These are phyloP conservation scores for Regulus satrapa DNA, from an alignment of 2,113 vertebrate genomes.

Conservation along the genomic window DNA sequence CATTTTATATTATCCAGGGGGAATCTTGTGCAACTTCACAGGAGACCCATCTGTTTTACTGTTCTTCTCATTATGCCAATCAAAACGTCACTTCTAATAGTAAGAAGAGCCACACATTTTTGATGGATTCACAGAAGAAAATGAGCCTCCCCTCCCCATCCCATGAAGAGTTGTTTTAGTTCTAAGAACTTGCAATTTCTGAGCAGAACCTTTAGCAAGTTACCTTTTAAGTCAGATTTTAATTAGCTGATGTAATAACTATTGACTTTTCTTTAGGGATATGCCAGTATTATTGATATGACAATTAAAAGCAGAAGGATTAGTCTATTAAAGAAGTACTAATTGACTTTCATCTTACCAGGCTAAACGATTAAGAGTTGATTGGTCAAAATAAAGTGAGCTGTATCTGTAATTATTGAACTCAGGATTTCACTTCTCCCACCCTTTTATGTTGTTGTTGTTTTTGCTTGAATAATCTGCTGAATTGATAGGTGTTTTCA, in stretches of 20 bases:
- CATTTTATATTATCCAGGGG: conserved; percentile 68
- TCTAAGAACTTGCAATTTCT: conserved; percentile 31
- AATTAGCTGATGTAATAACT: conserved; percentile 68
- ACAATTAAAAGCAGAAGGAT: conserved; percentile 71
- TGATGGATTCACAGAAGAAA: background rate
- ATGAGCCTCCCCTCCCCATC: background rate
- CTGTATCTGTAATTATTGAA: conserved; percentile 58
- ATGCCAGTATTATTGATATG: conserved; percentile 65
- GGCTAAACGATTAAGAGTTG: conserved; percentile 49
- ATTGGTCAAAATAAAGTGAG: conserved; percentile 52
- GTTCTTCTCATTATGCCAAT: conserved; percentile 50
- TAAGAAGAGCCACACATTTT: background rate
- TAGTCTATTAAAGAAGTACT: conserved; percentile 62
- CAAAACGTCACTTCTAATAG: conserved; percentile 38
- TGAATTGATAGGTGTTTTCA: background rate
- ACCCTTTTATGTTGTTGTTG: background rate
- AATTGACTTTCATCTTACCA: conserved; percentile 63
- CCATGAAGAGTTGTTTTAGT: background rate
- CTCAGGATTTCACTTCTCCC: background rate
- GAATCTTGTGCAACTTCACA: conserved; percentile 60
- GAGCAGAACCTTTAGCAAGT: conserved; percentile 7
- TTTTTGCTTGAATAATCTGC: background rate
- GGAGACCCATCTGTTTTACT: conserved; percentile 57
- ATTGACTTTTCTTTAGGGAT: conserved; percentile 60
- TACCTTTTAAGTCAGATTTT: conserved; percentile 65